Evolutionary conservation across 2,113 vertebrate species (phyloP).

Genomic region (Ictidomys tridecemlineatus): DNA sequence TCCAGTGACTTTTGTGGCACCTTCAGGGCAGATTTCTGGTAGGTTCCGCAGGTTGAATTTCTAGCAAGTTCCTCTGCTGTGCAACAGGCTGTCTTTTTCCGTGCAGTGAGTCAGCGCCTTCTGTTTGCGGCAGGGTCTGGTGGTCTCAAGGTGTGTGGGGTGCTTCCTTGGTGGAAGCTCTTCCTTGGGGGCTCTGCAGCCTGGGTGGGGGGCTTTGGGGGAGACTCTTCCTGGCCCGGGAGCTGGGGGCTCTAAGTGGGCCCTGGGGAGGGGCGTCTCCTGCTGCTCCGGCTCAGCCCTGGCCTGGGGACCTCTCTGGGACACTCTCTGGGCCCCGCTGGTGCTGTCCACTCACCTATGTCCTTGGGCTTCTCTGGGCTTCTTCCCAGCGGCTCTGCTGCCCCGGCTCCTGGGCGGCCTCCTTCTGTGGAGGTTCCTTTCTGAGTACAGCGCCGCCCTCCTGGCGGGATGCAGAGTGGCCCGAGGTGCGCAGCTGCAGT

Average conservation of each 20-base stretch:
- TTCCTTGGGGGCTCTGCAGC: not conserved
- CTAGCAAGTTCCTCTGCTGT: not conserved
- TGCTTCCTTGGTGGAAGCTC: fast-evolving
- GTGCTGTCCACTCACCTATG: no score
- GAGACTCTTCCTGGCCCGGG: no score
- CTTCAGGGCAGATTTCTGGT: not conserved
- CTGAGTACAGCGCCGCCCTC: no score
- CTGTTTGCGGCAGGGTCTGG: not conserved
- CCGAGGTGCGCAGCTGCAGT: no score
- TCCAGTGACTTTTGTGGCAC: not conserved
- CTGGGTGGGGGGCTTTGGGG: no score
- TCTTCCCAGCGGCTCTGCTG: no score
- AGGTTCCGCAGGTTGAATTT: not conserved
- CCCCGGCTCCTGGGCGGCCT: no score
- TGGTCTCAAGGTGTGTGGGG: fast-evolving
- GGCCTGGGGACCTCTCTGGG: no score
- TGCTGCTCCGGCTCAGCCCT: not conserved
- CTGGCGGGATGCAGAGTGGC: no score
- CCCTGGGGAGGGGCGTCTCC: not conserved
- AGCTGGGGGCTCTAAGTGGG: not conserved
- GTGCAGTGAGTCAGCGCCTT: fast-evolving
- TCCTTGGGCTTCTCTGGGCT: no score
- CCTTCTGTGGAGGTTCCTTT: no score
- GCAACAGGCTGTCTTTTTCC: fast-evolving
- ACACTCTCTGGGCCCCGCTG: no score